Percentiles rank a stretch among this genome's conserved stretches.
phyloP scores from a whole-genome alignment of 2,113 vertebrate species.

The Mus pahari region DNA sequence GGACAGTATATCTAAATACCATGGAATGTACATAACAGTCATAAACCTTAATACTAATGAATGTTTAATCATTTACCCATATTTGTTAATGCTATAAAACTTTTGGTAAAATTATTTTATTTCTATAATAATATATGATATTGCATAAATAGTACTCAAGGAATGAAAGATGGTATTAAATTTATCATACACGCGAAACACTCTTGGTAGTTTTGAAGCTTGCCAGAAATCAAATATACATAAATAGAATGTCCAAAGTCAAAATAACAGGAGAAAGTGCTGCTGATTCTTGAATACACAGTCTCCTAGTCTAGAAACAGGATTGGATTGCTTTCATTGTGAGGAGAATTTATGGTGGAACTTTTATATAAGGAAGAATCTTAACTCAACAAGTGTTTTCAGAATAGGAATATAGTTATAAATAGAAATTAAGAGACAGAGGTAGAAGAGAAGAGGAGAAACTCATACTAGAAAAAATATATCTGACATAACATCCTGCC shows the following conservation, averaged over 20 bases:
- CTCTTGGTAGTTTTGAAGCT: too few relatives aligned
- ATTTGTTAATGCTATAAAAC: background rate
- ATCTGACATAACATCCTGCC: background rate
- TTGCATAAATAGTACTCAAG: background rate
- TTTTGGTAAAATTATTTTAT: background rate
- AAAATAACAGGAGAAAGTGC: too few relatives aligned
- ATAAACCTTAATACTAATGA: background rate
- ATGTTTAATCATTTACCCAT: background rate
- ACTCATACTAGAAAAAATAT: background rate
- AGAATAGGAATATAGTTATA: background rate
- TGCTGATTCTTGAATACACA: too few relatives aligned
- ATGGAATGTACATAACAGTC: background rate
- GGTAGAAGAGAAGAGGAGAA: background rate
- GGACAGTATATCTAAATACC: background rate
- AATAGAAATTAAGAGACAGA: background rate
- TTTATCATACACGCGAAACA: background rate
- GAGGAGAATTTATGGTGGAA: background rate
- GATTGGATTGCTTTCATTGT: background rate
- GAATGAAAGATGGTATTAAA: background rate
- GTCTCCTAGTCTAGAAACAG: background rate
- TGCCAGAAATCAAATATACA: background rate
- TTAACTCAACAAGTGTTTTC: background rate
- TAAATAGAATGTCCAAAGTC: background rate
- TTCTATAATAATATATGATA: background rate
- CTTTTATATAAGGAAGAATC: background rate